Percentiles rank a stretch among this genome's conserved stretches.
phyloP scores from a whole-genome alignment of 2,888 invertebrate species.

The Ormyrus thymus region DNA sequence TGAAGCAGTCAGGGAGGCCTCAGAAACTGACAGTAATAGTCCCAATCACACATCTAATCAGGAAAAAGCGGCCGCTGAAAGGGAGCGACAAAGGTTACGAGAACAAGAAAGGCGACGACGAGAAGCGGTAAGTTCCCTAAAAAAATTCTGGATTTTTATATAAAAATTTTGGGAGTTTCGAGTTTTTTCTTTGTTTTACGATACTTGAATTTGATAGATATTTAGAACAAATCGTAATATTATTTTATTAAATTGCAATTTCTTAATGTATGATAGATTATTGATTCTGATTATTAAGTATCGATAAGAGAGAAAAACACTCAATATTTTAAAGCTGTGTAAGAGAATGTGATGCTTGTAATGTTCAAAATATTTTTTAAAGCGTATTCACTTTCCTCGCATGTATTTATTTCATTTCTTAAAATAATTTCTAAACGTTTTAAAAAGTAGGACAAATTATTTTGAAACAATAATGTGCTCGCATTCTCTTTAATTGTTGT shows the following conservation, averaged over 20 bases:
- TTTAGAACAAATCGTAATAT: no score
- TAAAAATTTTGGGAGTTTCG: no score
- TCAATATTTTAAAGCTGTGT: no score
- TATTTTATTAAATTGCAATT: no score
- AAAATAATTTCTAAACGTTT: not conserved
- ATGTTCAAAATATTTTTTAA: no score
- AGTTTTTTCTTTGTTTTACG: not conserved
- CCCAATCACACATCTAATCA: constrained; percentile 72
- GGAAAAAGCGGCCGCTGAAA: constrained; percentile 82
- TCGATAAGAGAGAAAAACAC: no score
- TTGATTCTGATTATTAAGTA: no score
- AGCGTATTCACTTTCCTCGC: not conserved
- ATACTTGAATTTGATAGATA: no score
- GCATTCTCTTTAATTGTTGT: constrained; percentile 7
- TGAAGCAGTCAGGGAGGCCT: constrained; percentile 74
- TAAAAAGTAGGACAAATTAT: not conserved
- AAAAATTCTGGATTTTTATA: no score
- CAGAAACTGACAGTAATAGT: constrained; percentile 73
- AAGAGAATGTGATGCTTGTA: no score
- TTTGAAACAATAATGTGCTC: not conserved
- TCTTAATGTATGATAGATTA: no score
- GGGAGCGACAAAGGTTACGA: constrained; percentile 88
- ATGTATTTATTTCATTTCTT: not conserved
- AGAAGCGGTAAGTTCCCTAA: constrained; percentile 87
- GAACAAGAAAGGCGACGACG: constrained; percentile 94